Evolutionary conservation across 2,113 vertebrate genomes (phyloP).

Genomic region (Phycodurus eques): DNA sequence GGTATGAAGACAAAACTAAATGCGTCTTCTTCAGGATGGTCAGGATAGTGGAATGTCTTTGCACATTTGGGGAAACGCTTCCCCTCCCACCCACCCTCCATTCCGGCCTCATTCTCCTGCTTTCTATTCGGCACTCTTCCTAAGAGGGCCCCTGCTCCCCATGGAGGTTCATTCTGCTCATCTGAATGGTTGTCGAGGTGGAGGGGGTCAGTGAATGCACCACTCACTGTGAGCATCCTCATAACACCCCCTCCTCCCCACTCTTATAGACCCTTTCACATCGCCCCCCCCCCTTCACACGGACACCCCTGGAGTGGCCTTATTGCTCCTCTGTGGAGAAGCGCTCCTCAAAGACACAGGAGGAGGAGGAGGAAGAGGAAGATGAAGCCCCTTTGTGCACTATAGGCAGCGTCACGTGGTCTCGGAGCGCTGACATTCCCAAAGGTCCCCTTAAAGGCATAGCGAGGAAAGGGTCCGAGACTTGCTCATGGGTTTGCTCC

Average conservation of each 20-base stretch:
- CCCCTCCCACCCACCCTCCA: constrained; percentile 4
- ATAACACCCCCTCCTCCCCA: constrained; percentile 45
- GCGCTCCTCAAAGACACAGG: constrained; percentile 53
- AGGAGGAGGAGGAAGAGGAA: constrained; percentile 38
- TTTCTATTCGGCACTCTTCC: constrained; percentile 53
- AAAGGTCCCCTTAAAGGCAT: constrained; percentile 9
- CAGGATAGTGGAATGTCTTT: neutral
- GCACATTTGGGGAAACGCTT: neutral
- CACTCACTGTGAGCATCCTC: constrained; percentile 69
- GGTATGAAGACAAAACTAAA: neutral
- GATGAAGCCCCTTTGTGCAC: constrained; percentile 48
- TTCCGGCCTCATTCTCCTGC: constrained; percentile 41
- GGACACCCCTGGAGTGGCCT: constrained; percentile 50
- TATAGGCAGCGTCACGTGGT: constrained; percentile 58
- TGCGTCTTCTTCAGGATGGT: neutral
- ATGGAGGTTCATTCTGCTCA: constrained; percentile 65
- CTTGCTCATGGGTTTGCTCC: neutral
- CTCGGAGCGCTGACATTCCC: neutral
- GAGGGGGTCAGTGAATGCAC: constrained; percentile 65
- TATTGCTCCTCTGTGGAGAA: constrained; percentile 61
- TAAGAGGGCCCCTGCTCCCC: constrained; percentile 53
- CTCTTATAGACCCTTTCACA: constrained; percentile 60
- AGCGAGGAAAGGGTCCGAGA: neutral
- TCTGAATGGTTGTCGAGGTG: constrained; percentile 35
- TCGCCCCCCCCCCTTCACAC: constrained; percentile 35